Evolutionary conservation across 2,888 invertebrate species (phyloP).

Genomic region (Nudaria mundana): DNA sequence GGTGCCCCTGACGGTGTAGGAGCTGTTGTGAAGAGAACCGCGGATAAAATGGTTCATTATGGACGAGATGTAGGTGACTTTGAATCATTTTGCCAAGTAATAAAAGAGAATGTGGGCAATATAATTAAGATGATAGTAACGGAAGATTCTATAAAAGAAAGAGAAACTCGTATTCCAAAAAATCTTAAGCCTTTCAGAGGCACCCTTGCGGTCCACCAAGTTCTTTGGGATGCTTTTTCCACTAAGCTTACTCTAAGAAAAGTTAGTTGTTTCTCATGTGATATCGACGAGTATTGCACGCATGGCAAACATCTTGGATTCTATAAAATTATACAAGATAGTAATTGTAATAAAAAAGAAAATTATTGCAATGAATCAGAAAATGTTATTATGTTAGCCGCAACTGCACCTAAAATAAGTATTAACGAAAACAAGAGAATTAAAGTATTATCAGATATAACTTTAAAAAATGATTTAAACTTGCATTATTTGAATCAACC

Average conservation of each 20-base stretch:
- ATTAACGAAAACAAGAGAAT: not conserved
- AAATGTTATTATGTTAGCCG: conserved; percentile 2
- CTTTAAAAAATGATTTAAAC: too few relatives aligned
- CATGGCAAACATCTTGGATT: conserved; percentile 1
- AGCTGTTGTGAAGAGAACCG: not conserved
- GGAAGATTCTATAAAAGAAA: not conserved
- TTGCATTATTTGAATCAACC: not conserved
- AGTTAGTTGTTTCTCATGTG: not conserved
- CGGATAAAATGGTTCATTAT: not conserved
- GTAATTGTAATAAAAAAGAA: not conserved
- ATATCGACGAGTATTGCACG: not conserved
- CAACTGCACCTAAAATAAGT: not conserved
- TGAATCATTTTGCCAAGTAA: not conserved
- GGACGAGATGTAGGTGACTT: not conserved
- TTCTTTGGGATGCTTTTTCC: not conserved
- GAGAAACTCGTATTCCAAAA: not conserved
- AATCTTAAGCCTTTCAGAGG: not conserved
- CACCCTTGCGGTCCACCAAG: not conserved
- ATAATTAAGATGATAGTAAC: not conserved
- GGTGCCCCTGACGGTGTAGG: not conserved
- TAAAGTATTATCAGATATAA: not conserved
- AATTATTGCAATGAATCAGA: not conserved
- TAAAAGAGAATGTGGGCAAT: not conserved
- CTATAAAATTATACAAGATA: not conserved
- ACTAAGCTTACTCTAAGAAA: not conserved